Conservation (phyloP, 2,113 vertebrate genomes). For the Pundamilia nyererei region DNA sequence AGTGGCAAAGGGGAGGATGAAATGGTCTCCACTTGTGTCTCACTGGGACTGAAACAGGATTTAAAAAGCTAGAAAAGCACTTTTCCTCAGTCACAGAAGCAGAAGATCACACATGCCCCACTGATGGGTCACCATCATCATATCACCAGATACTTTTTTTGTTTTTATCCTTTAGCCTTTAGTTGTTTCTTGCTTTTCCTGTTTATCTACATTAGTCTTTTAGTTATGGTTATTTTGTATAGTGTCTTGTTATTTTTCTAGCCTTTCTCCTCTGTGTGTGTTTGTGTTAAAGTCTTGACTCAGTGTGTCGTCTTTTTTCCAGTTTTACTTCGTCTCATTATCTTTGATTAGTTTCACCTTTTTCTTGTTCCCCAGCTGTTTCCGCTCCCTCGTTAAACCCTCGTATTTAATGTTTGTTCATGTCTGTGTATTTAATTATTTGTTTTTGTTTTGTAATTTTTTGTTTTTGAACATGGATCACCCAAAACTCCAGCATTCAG, state of each 20-base stretch:
- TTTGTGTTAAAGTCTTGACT: neutral
- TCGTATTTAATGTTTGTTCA: neutral
- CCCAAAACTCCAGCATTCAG: neutral
- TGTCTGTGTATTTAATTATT: neutral
- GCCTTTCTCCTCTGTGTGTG: neutral
- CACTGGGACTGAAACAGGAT: neutral
- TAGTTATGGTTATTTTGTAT: fast-evolving
- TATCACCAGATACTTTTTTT: no score
- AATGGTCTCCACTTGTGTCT: conserved; percentile 4
- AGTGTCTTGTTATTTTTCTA: neutral
- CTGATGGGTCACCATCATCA: neutral
- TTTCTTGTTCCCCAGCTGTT: neutral
- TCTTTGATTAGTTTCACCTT: neutral
- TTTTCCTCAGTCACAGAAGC: neutral
- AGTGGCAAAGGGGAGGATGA: neutral
- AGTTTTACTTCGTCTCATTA: neutral
- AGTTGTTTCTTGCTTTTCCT: neutral
- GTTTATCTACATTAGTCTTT: neutral
- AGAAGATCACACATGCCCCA: neutral
- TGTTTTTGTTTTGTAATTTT: neutral
- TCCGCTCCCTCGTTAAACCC: neutral
- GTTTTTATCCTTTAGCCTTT: neutral
- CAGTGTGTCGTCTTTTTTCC: fast-evolving
- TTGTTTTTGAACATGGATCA: neutral
- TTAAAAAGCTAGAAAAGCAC: conserved; percentile 19